These are phyloP conservation scores for Peromyscus eremicus DNA, from an alignment of 2,797 vertebrate genomes.

Conservation along the genomic window DNA sequence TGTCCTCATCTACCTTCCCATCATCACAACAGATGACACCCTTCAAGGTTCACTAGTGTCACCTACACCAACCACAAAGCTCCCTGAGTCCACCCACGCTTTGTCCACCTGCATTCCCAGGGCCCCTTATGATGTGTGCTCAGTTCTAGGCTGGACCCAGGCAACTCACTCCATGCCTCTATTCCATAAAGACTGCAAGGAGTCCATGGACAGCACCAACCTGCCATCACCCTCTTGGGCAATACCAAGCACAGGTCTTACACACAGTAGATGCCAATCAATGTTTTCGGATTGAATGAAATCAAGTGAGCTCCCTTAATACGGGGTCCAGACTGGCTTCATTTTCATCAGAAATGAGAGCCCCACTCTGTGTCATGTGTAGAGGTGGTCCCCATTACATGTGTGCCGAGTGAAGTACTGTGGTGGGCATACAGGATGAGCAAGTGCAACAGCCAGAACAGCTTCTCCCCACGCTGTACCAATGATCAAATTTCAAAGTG, in stretches of 20 bases:
- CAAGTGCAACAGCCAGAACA: neutral
- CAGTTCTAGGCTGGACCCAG: neutral
- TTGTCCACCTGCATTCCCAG: neutral
- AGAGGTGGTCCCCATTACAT: neutral
- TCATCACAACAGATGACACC: neutral
- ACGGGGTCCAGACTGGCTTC: neutral
- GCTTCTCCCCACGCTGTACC: constrained; percentile 58
- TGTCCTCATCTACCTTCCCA: neutral
- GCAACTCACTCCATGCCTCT: neutral
- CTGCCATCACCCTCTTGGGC: neutral
- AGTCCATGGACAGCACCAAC: accelerated
- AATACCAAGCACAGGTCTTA: neutral
- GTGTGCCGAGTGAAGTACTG: neutral
- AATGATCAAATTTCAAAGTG: constrained; percentile 70
- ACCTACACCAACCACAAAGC: neutral
- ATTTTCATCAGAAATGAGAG: neutral
- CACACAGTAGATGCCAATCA: neutral
- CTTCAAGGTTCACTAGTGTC: neutral
- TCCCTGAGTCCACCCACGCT: neutral
- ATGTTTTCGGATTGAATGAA: neutral
- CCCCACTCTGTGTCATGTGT: neutral
- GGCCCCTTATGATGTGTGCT: accelerated
- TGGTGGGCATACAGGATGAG: neutral
- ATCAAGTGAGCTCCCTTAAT: neutral
- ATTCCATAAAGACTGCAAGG: neutral